Percentiles rank a stretch among this genome's conserved stretches.
Evolutionary conservation across 1,140 invertebrate genomes (phyloP).

Genomic region (Drosophila rhopaloa): DNA sequence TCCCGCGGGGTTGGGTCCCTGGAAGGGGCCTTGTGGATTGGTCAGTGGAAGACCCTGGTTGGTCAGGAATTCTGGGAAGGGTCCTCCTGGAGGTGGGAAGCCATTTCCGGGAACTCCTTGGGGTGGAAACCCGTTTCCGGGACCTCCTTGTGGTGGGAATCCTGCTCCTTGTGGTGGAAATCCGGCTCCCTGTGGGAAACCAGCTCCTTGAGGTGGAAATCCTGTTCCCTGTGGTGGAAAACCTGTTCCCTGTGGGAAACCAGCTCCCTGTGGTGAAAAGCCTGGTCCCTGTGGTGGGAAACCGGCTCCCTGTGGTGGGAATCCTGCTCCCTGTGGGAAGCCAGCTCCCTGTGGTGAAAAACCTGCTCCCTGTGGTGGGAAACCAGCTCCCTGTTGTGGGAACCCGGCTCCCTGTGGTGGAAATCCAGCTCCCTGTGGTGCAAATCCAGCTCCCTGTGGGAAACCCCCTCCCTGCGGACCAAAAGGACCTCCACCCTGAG

Average conservation of each 20-base stretch:
- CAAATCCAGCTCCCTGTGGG: constrained; percentile 6
- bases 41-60: constrained; percentile 50
- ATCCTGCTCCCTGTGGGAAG: constrained; percentile 16
- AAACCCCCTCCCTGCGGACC: background rate
- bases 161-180: background rate
- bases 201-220: constrained; percentile 5
- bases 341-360: constrained; percentile 15
- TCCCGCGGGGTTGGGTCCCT: constrained; percentile 22
- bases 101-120: background rate
- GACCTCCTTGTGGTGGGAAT: constrained; percentile 1
- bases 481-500: constrained; percentile 8
- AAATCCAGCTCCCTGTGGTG: constrained; percentile 13
- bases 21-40: constrained; percentile 36
- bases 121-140: constrained; percentile 2
- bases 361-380: background rate
- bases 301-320: constrained; percentile 1
- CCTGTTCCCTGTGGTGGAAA: constrained; percentile 11
- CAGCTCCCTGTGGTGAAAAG: background rate
- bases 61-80: constrained; percentile 50
- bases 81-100: constrained; percentile 5
- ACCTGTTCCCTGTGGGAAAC: background rate
- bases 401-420: constrained; percentile 5
- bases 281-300: constrained; percentile 11
- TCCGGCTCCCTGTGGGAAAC: background rate
- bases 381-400: background rate